phyloP scores from a whole-genome alignment of 2,797 vertebrate genomes.

The Acanthurus lineatus region DNA sequence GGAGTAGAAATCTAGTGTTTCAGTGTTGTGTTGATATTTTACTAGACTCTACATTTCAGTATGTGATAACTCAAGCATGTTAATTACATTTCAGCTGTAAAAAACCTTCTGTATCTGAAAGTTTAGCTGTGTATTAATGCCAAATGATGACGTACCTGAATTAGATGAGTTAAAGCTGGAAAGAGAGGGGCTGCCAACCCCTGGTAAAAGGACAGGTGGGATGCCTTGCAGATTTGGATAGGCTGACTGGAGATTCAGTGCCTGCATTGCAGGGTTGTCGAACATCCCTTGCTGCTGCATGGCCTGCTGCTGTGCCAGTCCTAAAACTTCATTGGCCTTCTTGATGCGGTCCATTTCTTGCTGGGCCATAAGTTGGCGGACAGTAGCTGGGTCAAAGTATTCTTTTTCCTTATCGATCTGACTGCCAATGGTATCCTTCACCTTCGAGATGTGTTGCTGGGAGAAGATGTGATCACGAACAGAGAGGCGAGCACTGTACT shows the following conservation, averaged over 20 bases:
- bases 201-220: conserved; percentile 96
- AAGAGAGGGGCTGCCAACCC: conserved; percentile 97
- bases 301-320: conserved; percentile 94
- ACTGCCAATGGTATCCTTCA: conserved; percentile 99
- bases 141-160: conserved; percentile 90
- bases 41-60: background rate
- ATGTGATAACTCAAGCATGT: background rate
- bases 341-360: conserved; percentile 99
- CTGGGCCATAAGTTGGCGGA: conserved; percentile 99
- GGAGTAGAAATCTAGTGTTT: conserved; percentile 6
- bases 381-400: conserved; percentile 99
- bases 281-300: conserved; percentile 96
- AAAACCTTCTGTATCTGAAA: conserved; percentile 7
- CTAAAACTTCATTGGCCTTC: conserved; percentile 99
- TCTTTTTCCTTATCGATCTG: conserved; percentile 99
- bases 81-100: background rate
- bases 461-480: conserved; percentile 99
- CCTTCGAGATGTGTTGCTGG: conserved; percentile 99
- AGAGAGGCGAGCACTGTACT: conserved; percentile 98
- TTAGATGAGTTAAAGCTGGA: conserved; percentile 98
- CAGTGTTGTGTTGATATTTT: background rate
- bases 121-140: conserved; percentile 10
- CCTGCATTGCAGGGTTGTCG: conserved; percentile 95
- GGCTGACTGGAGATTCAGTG: conserved; percentile 95
- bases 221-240: conserved; percentile 98